phyloP scores from a whole-genome alignment of 1,140 invertebrate species.

The Laupala kohalensis region DNA sequence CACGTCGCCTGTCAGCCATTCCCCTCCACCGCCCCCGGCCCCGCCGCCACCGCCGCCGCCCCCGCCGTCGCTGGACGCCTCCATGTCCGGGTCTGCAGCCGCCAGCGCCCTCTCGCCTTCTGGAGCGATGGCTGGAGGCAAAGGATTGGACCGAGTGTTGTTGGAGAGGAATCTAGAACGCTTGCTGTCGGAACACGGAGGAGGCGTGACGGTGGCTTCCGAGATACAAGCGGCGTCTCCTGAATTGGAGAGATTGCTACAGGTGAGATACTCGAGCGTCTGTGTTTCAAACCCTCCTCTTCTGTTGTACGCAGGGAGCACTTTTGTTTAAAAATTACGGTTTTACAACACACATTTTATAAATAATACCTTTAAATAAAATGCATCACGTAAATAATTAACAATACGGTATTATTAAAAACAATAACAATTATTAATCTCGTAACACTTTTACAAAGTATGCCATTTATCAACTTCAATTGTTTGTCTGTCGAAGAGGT shows the following conservation, averaged over 20 bases:
- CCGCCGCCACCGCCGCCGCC: constrained; percentile 18
- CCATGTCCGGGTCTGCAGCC: background rate
- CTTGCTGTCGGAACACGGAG: constrained; percentile 31
- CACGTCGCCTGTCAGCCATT: constrained; percentile 19
- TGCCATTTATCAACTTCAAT: too few species aligned
- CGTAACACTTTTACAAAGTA: too few species aligned
- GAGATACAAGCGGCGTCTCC: constrained; percentile 14
- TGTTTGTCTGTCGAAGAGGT: too few species aligned
- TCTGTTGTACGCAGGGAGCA: too few species aligned
- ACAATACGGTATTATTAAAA: too few species aligned
- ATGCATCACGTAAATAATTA: too few species aligned
- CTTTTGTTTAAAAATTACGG: too few species aligned
- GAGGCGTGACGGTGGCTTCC: constrained; percentile 19
- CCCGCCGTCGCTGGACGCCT: constrained; percentile 27
- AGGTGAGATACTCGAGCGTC: too few species aligned
- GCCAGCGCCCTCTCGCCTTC: background rate
- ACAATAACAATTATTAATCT: too few species aligned
- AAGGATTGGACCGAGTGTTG: constrained; percentile 41
- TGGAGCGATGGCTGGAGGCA: constrained; percentile 16
- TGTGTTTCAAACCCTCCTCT: too few species aligned
- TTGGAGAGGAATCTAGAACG: constrained; percentile 44
- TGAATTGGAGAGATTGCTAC: constrained; percentile 36
- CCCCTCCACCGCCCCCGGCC: constrained; percentile 23
- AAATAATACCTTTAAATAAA: too few species aligned
- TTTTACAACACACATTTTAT: too few species aligned